A percentile compares a stretch with the other conserved stretches of the same genome.
Evolutionary conservation across 2,888 invertebrate species (phyloP).

Genomic region (Nineta flava): DNA sequence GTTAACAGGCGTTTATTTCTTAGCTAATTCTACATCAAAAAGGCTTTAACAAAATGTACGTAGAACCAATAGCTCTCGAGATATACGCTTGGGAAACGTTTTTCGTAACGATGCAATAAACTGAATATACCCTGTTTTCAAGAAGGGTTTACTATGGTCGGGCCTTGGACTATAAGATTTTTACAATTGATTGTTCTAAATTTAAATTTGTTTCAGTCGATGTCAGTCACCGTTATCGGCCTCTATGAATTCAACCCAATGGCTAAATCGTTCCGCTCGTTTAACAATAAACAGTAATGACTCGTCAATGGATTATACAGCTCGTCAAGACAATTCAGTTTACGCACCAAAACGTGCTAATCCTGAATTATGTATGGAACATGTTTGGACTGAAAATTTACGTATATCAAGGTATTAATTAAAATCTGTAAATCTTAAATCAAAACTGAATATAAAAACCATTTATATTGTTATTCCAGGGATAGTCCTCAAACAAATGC

Average conservation of each 20-base stretch:
- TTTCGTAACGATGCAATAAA: too few relatives aligned
- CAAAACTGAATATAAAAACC: not conserved
- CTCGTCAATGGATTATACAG: not conserved
- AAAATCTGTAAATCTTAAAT: not conserved
- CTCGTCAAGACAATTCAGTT: not conserved
- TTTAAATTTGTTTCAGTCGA: conserved; percentile 22
- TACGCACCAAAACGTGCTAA: conserved; percentile 51
- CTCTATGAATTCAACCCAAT: conserved; percentile 18
- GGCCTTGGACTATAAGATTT: too few relatives aligned
- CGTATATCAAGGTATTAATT: conserved; percentile 9
- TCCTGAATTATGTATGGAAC: conserved; percentile 78
- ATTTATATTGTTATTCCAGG: not conserved
- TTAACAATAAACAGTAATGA: conserved; percentile 4
- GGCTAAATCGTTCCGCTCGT: conserved; percentile 19
- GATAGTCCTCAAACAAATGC: conserved; percentile 18
- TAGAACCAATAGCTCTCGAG: too few relatives aligned
- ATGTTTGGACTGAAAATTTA: conserved; percentile 71
- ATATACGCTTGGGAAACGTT: too few relatives aligned
- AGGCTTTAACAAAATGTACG: not conserved
- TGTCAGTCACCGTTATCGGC: conserved; percentile 30
- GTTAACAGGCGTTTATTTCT: too few relatives aligned
- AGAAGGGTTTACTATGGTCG: too few relatives aligned
- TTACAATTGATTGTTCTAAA: conserved; percentile 19
- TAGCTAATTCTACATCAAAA: not conserved
- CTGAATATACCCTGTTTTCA: too few relatives aligned